Percentiles rank a stretch among this genome's conserved stretches.
Conservation (phyloP, 2,888 invertebrate genomes). For the Erebia palarica region DNA sequence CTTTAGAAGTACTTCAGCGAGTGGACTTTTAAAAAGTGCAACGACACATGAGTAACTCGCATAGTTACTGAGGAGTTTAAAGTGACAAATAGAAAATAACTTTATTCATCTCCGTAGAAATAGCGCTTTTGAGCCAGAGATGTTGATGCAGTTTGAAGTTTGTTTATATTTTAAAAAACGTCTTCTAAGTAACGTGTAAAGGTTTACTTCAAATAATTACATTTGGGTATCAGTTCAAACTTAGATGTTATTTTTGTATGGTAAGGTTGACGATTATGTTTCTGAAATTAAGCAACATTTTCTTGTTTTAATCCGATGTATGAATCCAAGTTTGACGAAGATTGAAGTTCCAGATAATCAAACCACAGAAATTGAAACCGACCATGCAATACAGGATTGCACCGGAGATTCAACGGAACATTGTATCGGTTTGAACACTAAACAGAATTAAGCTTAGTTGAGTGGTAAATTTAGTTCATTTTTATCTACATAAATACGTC, state of each 20-base stretch:
- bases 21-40: constrained; percentile 25
- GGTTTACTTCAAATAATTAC: not conserved
- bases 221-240: not conserved
- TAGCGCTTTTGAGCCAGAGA: not conserved
- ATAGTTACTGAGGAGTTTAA: not conserved
- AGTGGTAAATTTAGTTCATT: not conserved
- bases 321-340: too few relatives aligned
- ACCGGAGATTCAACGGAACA: not conserved
- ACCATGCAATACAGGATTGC: not conserved
- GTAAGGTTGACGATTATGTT: not conserved
- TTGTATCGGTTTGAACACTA: constrained; percentile 4
- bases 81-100: not conserved
- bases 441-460: constrained; percentile 12
- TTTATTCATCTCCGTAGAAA: not conserved
- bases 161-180: not conserved
- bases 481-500: not conserved
- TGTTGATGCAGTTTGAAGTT: not conserved
- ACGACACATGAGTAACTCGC: not conserved
- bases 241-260: not conserved
- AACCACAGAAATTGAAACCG: not conserved
- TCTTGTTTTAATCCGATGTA: too few relatives aligned
- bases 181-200: not conserved
- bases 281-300: not conserved
- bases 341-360: not conserved
- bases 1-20: constrained; percentile 11